Evolutionary conservation across 2,797 vertebrate species (phyloP), one percentile per base, ranked within the genome.

Genomic region (Spea hammondii): DNA sequence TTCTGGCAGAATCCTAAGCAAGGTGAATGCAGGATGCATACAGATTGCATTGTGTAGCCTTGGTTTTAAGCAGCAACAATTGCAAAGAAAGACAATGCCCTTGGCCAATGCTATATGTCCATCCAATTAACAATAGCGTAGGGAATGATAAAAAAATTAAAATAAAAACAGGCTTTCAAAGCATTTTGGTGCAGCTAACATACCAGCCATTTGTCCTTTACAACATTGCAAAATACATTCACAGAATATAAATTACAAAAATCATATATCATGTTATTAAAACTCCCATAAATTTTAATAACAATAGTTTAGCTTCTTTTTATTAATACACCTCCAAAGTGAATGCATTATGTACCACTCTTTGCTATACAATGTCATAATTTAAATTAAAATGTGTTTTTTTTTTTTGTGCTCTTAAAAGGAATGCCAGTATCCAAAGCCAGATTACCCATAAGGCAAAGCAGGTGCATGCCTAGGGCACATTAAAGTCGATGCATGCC

Each of bases 1-100:
- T 82, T 82, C 80, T 82, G 80, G 80, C 80, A 82, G 80, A 82
- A 82, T 77, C 55, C 70, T 74, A 82, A 77, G 80, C 70, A 78
- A 74, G 71, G 75, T 82, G 80, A 82, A 82, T 82, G 80, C 75
- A 73, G 75, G 48, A 77, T 81, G 78, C 78, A 80, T 80, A 80
- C 78, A 80, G 78, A 80, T 80, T 68, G 72, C 72, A 80, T 75
- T 75, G 78, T 80, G 72, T 75, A 80, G 67, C 75, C 75, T 77
- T 82, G 70, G 65, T 82, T 82, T 77, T 77, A 74, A 78, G 75
- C 65, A 72, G 75, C 75, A 74, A 74, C 72, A 79, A 74, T 74
- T 79, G 78, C 65, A 79, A 79, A 74, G 78, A 79, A 74, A 79
- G 78, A 74, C 78, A 79, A 79, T 79, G 78, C 78, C 78, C 78